Conservation (phyloP, 2,797 vertebrate species). For the Discoglossus pictus region DNA sequence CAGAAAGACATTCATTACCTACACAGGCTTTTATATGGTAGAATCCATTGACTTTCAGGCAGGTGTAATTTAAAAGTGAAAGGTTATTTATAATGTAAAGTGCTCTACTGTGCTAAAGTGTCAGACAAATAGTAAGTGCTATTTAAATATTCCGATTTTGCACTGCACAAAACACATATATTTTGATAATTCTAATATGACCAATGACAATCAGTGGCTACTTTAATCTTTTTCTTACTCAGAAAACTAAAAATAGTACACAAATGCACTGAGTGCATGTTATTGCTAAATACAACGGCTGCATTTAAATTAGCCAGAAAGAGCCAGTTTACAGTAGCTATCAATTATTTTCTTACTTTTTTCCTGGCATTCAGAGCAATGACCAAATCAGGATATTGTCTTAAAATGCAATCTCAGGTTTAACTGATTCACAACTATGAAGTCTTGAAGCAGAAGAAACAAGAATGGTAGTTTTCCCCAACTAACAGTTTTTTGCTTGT, state of each 20-base stretch:
- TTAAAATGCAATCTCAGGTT: constrained; percentile 36
- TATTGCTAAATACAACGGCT: constrained; percentile 44
- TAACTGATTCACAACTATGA: constrained; percentile 14
- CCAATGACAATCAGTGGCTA: constrained; percentile 21
- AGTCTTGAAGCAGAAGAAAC: no score
- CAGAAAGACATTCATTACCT: constrained; percentile 42
- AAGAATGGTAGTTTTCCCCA: no score
- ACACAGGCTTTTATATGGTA: constrained; percentile 10
- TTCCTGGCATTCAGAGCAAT: constrained; percentile 32
- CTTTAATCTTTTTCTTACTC: constrained; percentile 38
- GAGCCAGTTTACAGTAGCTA: constrained; percentile 45
- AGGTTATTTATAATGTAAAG: constrained; percentile 45
- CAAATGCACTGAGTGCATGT: constrained; percentile 42
- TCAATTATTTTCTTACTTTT: constrained; percentile 47
- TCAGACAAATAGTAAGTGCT: constrained; percentile 17
- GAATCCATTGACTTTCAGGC: constrained; percentile 41
- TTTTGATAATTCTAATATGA: constrained; percentile 31
- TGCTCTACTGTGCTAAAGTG: constrained; percentile 19
- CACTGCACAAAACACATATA: constrained; percentile 18
- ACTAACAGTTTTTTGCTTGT: no score
- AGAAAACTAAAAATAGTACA: constrained; percentile 42
- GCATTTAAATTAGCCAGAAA: constrained; percentile 46
- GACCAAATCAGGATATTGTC: constrained; percentile 40
- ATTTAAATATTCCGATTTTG: constrained; percentile 28
- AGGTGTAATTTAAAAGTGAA: constrained; percentile 45